Conservation (phyloP, 92 coral and sea anemone species). For the Anthopleura xanthogrammica region DNA sequence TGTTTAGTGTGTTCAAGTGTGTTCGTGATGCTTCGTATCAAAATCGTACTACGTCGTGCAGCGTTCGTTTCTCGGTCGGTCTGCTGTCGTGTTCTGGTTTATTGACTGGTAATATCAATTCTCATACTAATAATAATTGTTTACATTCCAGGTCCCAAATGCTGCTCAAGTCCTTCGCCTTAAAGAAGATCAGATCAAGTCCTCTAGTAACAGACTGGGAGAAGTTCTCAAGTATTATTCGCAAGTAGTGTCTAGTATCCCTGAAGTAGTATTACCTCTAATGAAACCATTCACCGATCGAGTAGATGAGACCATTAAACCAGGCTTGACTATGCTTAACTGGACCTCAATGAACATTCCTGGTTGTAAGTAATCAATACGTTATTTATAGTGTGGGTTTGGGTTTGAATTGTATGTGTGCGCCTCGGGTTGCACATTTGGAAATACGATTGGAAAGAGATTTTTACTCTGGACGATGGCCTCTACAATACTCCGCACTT, state of each 20-base stretch:
- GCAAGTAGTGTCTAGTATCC: slow-evolving; percentile 70
- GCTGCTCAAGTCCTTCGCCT: slow-evolving; percentile 87
- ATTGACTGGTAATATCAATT: background rate
- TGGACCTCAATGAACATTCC: slow-evolving; percentile 91
- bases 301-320: slow-evolving; percentile 95
- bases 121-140: too few relatives aligned
- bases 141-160: slow-evolving; percentile 71
- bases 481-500: background rate
- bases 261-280: slow-evolving; percentile 85
- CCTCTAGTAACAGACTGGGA: slow-evolving; percentile 74
- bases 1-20: background rate
- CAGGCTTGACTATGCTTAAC: slow-evolving; percentile 92
- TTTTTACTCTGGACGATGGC: background rate
- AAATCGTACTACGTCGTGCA: too few relatives aligned
- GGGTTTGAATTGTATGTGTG: background rate
- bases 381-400: too few relatives aligned
- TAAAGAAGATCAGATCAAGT: slow-evolving; percentile 90
- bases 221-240: slow-evolving; percentile 80
- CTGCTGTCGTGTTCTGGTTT: too few relatives aligned
- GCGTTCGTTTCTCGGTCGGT: too few relatives aligned
- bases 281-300: slow-evolving; percentile 93
- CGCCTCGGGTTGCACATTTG: background rate
- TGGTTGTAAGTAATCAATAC: slow-evolving; percentile 59
- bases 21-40: background rate
- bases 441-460: too few relatives aligned